These are phyloP conservation scores for Fratercula arctica DNA, from an alignment of 2,797 vertebrate genomes.

Conservation along the genomic window DNA sequence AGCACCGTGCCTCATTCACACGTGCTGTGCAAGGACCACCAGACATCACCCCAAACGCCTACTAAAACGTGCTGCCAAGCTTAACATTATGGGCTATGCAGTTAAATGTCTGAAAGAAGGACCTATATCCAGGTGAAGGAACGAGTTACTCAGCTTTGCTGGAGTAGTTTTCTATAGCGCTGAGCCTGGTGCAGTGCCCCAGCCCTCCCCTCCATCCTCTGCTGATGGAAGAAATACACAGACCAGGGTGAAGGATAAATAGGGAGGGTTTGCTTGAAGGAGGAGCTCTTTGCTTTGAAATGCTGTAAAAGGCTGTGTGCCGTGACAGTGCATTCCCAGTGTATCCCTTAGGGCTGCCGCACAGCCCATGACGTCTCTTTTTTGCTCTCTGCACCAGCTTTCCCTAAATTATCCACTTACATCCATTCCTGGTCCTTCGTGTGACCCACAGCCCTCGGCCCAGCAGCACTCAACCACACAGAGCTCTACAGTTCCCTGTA, in stretches of 20 bases:
- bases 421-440: neutral
- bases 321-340: neutral
- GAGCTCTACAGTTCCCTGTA: neutral
- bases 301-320: neutral
- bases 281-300: accelerated
- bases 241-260: neutral
- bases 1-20: neutral
- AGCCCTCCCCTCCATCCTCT: neutral
- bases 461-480: accelerated
- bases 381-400: neutral
- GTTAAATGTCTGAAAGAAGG: neutral
- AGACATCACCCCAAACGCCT: neutral
- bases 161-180: accelerated
- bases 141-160: neutral
- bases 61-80: neutral
- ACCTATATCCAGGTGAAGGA: neutral
- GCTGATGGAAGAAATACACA: neutral
- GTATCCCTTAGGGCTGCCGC: neutral
- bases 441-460: neutral
- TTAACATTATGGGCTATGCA: neutral
- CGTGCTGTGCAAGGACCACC: neutral
- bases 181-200: neutral
- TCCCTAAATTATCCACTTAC: neutral
- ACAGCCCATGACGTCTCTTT: neutral
- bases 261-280: neutral